Percentiles rank a stretch among this genome's conserved stretches.
Conservation (phyloP, 2,797 vertebrate genomes). For the Falco naumanni region DNA sequence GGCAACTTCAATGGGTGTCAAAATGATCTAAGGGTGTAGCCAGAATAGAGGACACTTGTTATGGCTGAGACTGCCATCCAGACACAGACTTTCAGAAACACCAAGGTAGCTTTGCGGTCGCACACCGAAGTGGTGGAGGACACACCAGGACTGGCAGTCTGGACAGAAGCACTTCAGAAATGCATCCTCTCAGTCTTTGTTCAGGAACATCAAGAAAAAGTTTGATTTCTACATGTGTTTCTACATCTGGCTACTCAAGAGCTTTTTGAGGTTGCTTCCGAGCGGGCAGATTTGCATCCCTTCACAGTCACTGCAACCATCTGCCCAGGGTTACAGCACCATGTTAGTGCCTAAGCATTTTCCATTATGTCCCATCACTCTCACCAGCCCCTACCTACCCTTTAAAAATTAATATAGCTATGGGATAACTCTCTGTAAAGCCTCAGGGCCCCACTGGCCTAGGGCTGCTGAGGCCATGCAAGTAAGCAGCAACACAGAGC, state of each 20-base stretch:
- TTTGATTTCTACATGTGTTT: neutral
- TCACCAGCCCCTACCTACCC: neutral
- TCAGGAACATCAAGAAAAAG: neutral
- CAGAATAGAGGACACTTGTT: neutral
- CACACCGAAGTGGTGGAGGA: neutral
- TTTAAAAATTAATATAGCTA: neutral
- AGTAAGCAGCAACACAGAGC: neutral
- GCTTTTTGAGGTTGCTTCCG: neutral
- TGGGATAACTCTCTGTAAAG: neutral
- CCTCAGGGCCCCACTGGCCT: neutral
- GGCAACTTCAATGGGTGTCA: slow-evolving; percentile 96
- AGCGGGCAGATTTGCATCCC: rapidly evolving
- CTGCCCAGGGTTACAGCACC: neutral
- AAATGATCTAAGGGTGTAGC: slow-evolving; percentile 84
- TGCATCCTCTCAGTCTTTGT: rapidly evolving
- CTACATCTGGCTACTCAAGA: neutral
- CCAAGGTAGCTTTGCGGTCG: neutral
- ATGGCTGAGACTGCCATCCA: neutral
- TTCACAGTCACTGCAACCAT: neutral
- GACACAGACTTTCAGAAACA: neutral
- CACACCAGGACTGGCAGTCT: neutral
- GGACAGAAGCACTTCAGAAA: neutral
- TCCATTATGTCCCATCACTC: neutral
- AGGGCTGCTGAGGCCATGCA: rapidly evolving
- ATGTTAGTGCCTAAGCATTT: neutral